Conservation (phyloP, 1,140 invertebrate genomes). For the Lethocerus indicus region DNA sequence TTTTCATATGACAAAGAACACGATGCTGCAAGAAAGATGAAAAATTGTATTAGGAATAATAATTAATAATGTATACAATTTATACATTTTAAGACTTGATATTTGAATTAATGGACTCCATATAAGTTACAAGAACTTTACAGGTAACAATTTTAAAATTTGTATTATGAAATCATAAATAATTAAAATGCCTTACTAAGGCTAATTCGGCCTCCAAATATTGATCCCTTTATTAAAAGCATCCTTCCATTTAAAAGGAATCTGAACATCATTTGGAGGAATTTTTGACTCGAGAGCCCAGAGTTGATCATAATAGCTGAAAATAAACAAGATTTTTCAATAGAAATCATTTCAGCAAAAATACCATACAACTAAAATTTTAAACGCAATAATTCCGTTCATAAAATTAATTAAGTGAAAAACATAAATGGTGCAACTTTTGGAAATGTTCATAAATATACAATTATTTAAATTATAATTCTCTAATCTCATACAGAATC, state of each 20-base stretch:
- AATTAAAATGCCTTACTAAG: constrained; percentile 68
- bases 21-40: constrained; percentile 48
- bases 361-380: background rate
- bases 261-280: constrained; percentile 74
- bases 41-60: background rate
- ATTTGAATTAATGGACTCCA: background rate
- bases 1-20: constrained; percentile 85
- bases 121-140: constrained; percentile 6
- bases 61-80: background rate
- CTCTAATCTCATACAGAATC: too few species aligned
- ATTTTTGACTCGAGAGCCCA: constrained; percentile 83
- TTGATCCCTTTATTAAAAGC: constrained; percentile 91
- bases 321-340: constrained; percentile 10
- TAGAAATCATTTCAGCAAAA: constrained; percentile 1
- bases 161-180: constrained; percentile 6
- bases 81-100: background rate
- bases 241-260: constrained; percentile 99
- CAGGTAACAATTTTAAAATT: too few species aligned
- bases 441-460: too few species aligned
- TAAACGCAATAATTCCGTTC: background rate
- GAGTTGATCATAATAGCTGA: constrained; percentile 94
- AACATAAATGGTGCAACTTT: too few species aligned
- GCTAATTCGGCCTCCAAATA: constrained; percentile 85
- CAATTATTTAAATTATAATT: too few species aligned
- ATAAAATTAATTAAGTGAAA: background rate